Evolutionary conservation across 2,113 vertebrate species (phyloP).

Genomic region (Cariama cristata): DNA sequence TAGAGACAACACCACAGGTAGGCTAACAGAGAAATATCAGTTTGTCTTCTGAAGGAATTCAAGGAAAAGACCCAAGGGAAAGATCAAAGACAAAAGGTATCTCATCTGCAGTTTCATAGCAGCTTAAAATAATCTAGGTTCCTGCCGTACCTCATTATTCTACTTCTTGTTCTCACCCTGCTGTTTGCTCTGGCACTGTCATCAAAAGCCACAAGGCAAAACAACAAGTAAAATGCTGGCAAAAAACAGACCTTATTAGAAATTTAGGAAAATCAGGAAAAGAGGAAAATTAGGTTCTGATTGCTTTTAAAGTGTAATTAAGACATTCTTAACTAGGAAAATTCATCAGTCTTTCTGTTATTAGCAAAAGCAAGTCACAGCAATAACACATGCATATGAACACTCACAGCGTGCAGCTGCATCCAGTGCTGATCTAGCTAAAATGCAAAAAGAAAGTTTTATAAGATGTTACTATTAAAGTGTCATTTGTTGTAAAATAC

Average conservation of each 20-base stretch:
- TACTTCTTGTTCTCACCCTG: not conserved
- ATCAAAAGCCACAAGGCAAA: not conserved
- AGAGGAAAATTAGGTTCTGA: constrained; percentile 22
- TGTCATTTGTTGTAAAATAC: not conserved
- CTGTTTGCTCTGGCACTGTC: not conserved
- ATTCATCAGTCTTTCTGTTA: constrained; percentile 10
- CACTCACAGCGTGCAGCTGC: constrained; percentile 83
- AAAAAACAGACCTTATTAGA: not conserved
- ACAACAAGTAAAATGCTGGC: not conserved
- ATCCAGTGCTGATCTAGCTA: constrained; percentile 82
- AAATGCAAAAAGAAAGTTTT: constrained; percentile 39
- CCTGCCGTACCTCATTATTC: not conserved
- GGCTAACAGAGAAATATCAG: not conserved
- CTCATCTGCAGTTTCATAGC: not conserved
- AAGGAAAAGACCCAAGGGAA: not conserved
- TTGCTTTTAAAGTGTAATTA: constrained; percentile 15
- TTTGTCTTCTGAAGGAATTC: not conserved
- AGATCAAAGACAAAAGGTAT: not conserved
- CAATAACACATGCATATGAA: not conserved
- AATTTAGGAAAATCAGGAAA: not conserved
- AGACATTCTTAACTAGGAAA: not conserved
- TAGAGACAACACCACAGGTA: not conserved
- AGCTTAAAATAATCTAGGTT: not conserved
- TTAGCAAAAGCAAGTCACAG: constrained; percentile 20
- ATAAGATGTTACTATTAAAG: constrained; percentile 11